Base-by-base conservation (phyloP, 1,140 invertebrate genomes). In the Zaprionus kolodkinae region DNA sequence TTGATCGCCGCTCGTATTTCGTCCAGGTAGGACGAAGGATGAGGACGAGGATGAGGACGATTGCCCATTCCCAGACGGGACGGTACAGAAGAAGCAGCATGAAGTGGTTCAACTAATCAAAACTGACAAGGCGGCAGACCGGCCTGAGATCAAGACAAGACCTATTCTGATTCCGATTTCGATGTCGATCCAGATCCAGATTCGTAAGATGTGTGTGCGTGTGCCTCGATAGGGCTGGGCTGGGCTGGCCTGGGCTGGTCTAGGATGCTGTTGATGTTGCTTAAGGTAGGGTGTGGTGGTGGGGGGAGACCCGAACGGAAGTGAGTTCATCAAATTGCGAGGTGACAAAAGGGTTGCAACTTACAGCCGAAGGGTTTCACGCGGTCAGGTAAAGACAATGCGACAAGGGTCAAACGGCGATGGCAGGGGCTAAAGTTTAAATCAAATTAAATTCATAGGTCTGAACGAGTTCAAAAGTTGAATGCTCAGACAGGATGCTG, bases 61-160 rank as follows among this genome's bases (percentile, higher is more conserved):
- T 65, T 45, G 40, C 36, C 61, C 61, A 89, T 88, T 88, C 84
- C 77, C 84, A 88, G 55, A 84, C 74, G 85, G 84, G 84, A 88
- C 77, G 78, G 68, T 10, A 52, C 33, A 38, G 3, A 33, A 52
- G 21, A 21, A 21, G 21, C 21, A 21, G 25, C 84, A 69, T 84
- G 80, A 78, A 88, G 84, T 89, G 85, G 80, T 88, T 84, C 85
- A 84, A 81, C 85, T 88, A 88, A 88, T 88, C 84, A 88, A 88
- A 89, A 78, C 77, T 88, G 85, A 88, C 84, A 88, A 84, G 85
- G 84, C 71, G 78, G 55, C 84, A 84, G 85, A 88, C 85, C 84
- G 80, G 80, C 65, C 62, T 59, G 71, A 81, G 76, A 87, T 87
- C 83, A 87, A 62, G 67, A 65, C 76, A 40, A 60, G 40, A 56